Evolutionary conservation across 2,113 vertebrate genomes (phyloP), one percentile per base, ranked within the genome.

Genomic region (Zosterops borbonicus): DNA sequence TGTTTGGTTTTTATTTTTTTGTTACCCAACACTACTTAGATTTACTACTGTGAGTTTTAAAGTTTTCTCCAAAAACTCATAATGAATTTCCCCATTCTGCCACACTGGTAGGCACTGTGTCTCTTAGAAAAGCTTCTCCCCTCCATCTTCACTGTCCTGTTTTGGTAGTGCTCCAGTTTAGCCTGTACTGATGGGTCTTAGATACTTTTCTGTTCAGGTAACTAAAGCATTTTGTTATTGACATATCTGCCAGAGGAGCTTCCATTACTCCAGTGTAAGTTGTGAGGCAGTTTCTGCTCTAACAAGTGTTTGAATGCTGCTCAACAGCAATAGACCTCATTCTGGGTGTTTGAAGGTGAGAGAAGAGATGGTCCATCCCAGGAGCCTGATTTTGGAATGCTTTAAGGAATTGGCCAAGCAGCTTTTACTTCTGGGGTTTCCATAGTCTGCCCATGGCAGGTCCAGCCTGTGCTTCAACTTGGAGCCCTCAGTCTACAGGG

Each of bases 321-420:
- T 42, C 11, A n/a, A 6, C 5, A 16, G 11, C 18, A n/a, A 12
- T 7, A 33, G 44, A 31, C 10, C n/a, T 78, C 28, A 41, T 88
- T 8, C 19, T 65, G 41, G 18, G 17, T 63, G 14, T 31, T 41
- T 41, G 58, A 39, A 83, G 99, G 99, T 99, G 97, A 96, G 95
- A 63, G 63, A 27, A 42, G 7, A 13, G 19, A 5, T 42, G 17
- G 5, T 6, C 33, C 12, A 39, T 73, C 42, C 44, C 22, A 1
- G 42, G 5, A 5, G 23, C 16, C 13, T 35, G 24, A 5, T 4
- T 37, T 16, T 12, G 41, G 53, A 14, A 15, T 31, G 8, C 6
- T 35, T 37, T 70, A 3, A 55, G 56, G 35, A 29, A 27, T 21
- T 35, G 6, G 16, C 29, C 3, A 2, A 20, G 20, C 17, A 6